Conservation (phyloP, 2,888 invertebrate species). For the Eurytoma californica region DNA sequence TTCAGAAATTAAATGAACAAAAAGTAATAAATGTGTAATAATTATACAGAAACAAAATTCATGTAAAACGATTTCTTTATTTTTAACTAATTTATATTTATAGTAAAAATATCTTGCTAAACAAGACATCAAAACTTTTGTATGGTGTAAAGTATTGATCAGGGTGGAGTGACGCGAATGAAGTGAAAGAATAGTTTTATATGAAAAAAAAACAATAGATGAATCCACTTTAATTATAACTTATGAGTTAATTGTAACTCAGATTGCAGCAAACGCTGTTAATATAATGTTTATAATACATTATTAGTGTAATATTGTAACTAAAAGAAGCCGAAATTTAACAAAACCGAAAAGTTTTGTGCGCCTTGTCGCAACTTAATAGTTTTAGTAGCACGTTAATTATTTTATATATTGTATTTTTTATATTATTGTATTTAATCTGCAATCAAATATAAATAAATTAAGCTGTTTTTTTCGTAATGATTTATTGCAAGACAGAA, state of each 20-base stretch:
- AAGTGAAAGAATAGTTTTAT: conserved; percentile 31
- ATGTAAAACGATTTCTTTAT: conserved; percentile 7
- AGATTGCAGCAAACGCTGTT: conserved; percentile 28
- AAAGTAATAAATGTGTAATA: not conserved
- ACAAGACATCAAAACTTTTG: conserved; percentile 27
- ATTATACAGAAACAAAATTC: conserved; percentile 45
- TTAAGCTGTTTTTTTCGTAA: conserved; percentile 39
- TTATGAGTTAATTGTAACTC: conserved; percentile 27
- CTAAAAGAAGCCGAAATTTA: conserved; percentile 13
- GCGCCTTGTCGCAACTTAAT: conserved; percentile 38
- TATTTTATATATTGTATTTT: conserved; percentile 53
- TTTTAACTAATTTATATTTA: conserved; percentile 14
- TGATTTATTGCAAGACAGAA: conserved; percentile 26
- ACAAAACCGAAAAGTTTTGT: conserved; percentile 33
- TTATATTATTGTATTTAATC: conserved; percentile 52
- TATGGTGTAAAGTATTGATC: conserved; percentile 35
- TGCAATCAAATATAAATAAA: conserved; percentile 43
- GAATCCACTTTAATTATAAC: not conserved
- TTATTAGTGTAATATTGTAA: conserved; percentile 34
- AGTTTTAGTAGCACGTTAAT: conserved; percentile 44
- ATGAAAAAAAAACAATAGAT: conserved; percentile 16
- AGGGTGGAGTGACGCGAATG: conserved; percentile 22
- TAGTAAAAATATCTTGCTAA: conserved; percentile 15
- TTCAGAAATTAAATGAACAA: too few species aligned
- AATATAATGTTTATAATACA: conserved; percentile 38